Conservation (phyloP, 2,113 vertebrate species). For the Strix aluco region DNA sequence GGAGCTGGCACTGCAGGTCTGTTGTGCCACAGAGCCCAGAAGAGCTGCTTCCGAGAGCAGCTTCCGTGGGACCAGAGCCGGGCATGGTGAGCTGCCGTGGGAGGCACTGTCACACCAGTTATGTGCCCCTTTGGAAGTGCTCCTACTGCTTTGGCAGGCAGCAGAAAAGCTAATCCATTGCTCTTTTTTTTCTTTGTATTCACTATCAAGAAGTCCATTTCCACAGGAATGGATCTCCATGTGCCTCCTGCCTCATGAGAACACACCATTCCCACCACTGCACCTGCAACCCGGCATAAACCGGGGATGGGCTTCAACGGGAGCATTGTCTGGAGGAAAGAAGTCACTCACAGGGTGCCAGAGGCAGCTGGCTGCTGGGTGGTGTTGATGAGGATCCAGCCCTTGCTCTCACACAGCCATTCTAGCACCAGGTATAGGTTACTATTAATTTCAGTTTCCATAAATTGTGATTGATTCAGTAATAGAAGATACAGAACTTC, state of each 20-base stretch:
- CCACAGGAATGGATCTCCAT: too few relatives aligned
- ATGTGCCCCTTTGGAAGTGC: not conserved
- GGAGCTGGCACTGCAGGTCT: not conserved
- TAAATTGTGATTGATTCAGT: not conserved
- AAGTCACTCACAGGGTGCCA: accelerated
- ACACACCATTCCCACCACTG: accelerated
- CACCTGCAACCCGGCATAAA: accelerated
- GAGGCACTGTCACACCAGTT: not conserved
- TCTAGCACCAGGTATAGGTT: accelerated
- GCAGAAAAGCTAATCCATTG: not conserved
- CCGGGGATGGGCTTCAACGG: not conserved
- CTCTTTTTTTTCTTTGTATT: too few relatives aligned
- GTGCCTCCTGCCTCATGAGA: not conserved
- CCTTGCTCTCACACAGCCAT: not conserved
- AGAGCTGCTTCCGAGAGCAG: not conserved
- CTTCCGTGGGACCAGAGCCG: not conserved
- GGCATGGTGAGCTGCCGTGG: not conserved
- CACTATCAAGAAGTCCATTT: not conserved
- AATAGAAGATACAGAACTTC: not conserved
- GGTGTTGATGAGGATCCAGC: accelerated
- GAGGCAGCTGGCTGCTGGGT: not conserved
- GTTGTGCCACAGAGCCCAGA: not conserved
- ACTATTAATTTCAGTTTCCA: not conserved
- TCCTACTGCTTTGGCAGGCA: not conserved
- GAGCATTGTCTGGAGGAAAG: not conserved